Base-by-base conservation (phyloP, 2,113 vertebrate genomes). In the Donacobius atricapilla region DNA sequence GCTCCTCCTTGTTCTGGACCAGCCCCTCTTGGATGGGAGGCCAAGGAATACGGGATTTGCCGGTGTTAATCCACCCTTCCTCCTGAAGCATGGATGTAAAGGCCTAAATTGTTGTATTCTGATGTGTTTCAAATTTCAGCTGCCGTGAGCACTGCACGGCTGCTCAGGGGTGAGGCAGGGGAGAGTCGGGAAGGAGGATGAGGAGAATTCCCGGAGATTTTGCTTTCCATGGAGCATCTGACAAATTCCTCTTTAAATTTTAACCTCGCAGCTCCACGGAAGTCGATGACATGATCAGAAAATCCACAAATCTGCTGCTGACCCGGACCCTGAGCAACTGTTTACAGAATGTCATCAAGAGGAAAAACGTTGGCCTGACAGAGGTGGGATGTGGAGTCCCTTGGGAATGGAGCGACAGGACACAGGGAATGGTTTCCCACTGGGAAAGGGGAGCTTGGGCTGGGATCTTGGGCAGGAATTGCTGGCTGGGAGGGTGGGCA, bases 241-340 rank as follows among this genome's bases (percentile, higher is more conserved):
- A 3, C 21, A 13, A 23, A 61, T 24, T 14, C 45, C 28, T 65
- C 39, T 42, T 18, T 30, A 2, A 33, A 47, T 72, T 53, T 92
- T 57, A 0, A 0, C 61, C 66, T 88, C 66, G 8, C 97, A 99
- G 99, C 89, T 99, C 99, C 78, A 99, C 99, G 0, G 99, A 99
- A 95, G 97, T 99, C 1, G 99, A 99, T 16, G 99, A 99, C 89
- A 99, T 99, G 99, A 99, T 99, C 92, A 98, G 99, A 72, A 99
- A 99, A 97, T 99, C 99, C 8, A 99, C 99, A 4, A 99, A 99
- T 37, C 97, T 99, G 84, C 96, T 99, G 94, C 97, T 99, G 96
- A 99, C 99, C 73, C 97, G 99, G 58, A 99, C 99, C 1, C 98
- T 99, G 78, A 99, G 99, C 98, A 98, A 98, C 98, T 99, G 98